Evolutionary conservation across 2,113 vertebrate genomes (phyloP).

Genomic region (Clarias gariepinus): DNA sequence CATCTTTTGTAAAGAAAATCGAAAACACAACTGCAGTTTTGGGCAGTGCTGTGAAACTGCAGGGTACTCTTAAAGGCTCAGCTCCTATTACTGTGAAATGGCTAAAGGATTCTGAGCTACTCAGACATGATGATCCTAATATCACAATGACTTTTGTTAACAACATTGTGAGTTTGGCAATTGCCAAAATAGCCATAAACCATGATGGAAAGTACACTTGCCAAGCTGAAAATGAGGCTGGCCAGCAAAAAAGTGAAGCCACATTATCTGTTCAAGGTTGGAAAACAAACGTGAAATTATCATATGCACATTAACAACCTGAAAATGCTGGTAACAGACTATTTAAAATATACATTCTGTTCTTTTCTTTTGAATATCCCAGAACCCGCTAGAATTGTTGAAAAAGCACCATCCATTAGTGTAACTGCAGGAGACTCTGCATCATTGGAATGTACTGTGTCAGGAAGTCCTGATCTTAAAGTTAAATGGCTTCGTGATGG

Average conservation of each 20-base stretch:
- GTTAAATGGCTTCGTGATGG: conserved; percentile 95
- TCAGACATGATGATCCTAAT: conserved; percentile 87
- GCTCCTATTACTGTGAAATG: conserved; percentile 87
- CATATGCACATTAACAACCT: not conserved
- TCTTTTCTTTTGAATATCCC: conserved; percentile 58
- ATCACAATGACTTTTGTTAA: conserved; percentile 86
- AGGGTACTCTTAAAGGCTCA: conserved; percentile 89
- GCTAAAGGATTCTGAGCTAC: conserved; percentile 89
- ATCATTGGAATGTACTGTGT: conserved; percentile 86
- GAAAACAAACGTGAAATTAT: conserved; percentile 56
- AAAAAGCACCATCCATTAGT: conserved; percentile 88
- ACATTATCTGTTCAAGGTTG: conserved; percentile 92
- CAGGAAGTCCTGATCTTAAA: conserved; percentile 94
- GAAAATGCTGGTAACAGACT: not conserved
- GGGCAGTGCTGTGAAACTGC: conserved; percentile 83
- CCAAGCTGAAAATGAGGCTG: conserved; percentile 93
- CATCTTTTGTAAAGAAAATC: conserved; percentile 89
- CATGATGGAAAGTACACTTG: conserved; percentile 89
- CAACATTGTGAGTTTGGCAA: conserved; percentile 79
- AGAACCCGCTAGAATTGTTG: conserved; percentile 94
- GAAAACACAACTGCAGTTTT: conserved; percentile 87
- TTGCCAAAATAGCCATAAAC: conserved; percentile 80
- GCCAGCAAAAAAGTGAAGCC: conserved; percentile 91
- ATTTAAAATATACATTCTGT: conserved; percentile 4
- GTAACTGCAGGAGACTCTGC: conserved; percentile 93